Evolutionary conservation across 2,113 vertebrate genomes (phyloP).

Genomic region (Cheirogaleus medius): DNA sequence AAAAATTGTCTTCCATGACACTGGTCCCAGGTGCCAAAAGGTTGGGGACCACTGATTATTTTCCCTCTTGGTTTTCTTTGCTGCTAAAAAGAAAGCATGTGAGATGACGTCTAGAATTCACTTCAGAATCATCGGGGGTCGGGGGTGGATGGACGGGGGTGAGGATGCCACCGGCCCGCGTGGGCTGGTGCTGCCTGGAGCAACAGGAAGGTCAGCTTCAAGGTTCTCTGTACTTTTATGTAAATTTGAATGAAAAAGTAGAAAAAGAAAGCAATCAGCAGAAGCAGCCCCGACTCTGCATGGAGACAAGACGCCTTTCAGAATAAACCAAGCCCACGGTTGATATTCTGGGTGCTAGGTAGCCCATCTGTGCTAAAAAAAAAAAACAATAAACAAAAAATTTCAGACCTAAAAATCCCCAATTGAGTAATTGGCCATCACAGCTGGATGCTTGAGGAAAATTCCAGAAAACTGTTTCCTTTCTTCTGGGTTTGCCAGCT

Average conservation of each 20-base stretch:
- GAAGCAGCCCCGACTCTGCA: neutral
- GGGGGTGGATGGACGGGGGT: too few relatives aligned
- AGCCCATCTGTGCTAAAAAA: neutral
- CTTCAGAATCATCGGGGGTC: accelerated
- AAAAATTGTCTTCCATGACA: too few relatives aligned
- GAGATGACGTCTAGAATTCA: neutral
- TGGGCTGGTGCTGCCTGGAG: neutral
- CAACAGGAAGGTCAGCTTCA: neutral
- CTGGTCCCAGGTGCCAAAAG: too few relatives aligned
- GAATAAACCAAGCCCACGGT: neutral
- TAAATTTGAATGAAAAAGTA: slow-evolving; percentile 37
- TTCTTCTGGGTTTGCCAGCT: neutral
- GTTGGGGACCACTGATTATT: too few relatives aligned
- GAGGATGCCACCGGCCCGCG: neutral
- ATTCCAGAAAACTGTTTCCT: slow-evolving; percentile 47
- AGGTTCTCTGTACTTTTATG: neutral
- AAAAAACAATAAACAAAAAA: neutral
- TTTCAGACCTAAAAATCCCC: slow-evolving; percentile 59
- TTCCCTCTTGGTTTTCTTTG: neutral
- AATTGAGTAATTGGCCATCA: neutral
- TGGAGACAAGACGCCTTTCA: neutral
- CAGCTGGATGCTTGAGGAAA: slow-evolving; percentile 32
- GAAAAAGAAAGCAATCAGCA: neutral
- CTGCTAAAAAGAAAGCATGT: neutral
- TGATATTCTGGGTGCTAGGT: neutral